Conservation (phyloP, 2,888 invertebrate genomes). For the Oithona nana region DNA sequence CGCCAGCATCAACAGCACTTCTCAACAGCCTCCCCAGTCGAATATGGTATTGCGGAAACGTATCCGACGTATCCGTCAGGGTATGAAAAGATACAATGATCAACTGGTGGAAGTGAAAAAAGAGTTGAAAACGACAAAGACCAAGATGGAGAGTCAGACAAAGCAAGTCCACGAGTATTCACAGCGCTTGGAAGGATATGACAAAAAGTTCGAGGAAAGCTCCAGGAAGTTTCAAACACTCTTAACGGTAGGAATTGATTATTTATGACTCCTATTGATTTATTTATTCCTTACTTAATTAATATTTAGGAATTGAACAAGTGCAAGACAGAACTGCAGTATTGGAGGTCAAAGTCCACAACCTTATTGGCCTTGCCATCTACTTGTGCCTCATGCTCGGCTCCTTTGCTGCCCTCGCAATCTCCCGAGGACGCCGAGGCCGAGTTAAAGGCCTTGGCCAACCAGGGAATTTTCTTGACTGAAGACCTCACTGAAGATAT, state of each 20-base stretch:
- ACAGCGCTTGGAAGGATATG: constrained; percentile 66
- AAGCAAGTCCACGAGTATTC: constrained; percentile 57
- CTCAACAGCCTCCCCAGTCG: constrained; percentile 30
- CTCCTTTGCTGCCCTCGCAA: neutral
- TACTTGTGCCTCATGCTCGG: neutral
- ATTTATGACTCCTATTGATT: neutral
- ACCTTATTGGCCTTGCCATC: neutral
- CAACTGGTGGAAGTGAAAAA: constrained; percentile 52
- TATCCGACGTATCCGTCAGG: constrained; percentile 67
- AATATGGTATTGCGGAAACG: constrained; percentile 68
- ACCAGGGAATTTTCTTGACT: neutral
- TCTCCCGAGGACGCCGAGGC: neutral
- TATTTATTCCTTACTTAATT: neutral
- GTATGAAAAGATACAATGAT: constrained; percentile 50
- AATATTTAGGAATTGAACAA: constrained; percentile 56
- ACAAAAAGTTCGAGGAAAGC: constrained; percentile 75
- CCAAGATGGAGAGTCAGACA: constrained; percentile 63
- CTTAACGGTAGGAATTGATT: constrained; percentile 39
- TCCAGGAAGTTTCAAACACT: constrained; percentile 71
- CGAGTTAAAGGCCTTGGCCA: neutral
- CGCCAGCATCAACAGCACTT: neutral
- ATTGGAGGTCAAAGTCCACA: constrained; percentile 73
- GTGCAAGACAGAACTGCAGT: constrained; percentile 74
- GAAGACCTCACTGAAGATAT: neutral
- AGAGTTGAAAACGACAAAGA: constrained; percentile 57